Evolutionary conservation across 2,888 invertebrate genomes (phyloP).

Genomic region (Ferrisia virgata): DNA sequence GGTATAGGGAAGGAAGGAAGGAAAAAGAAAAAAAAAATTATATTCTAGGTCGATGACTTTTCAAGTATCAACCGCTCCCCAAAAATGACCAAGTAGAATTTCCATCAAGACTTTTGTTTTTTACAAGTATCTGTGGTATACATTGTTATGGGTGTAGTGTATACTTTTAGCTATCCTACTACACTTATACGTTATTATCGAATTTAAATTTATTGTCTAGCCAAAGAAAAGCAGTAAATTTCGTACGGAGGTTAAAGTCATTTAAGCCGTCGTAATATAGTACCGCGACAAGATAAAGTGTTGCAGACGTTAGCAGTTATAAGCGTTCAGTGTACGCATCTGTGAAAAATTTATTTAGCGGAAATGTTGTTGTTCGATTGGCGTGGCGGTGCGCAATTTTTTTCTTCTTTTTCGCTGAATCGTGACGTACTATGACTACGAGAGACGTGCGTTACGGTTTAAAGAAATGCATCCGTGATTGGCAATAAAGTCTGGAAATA

Average conservation of each 20-base stretch:
- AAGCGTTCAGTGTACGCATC: not conserved
- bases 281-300: constrained; percentile 1
- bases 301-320: constrained; percentile 28
- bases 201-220: constrained; percentile 20
- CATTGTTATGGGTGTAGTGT: too few relatives aligned
- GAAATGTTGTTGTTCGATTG: not conserved
- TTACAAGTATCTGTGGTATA: not conserved
- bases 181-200: not conserved
- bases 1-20: too few relatives aligned
- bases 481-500: not conserved
- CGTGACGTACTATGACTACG: not conserved
- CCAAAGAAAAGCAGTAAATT: not conserved
- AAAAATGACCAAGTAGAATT: not conserved
- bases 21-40: not conserved
- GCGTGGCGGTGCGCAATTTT: not conserved
- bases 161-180: too few relatives aligned
- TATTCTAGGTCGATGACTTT: not conserved
- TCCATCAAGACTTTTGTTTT: not conserved
- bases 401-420: not conserved
- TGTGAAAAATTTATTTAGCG: constrained; percentile 26
- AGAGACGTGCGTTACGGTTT: not conserved
- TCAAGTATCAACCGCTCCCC: not conserved
- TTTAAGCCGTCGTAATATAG: constrained; percentile 28
- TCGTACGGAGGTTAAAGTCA: constrained; percentile 5
- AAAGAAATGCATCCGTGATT: not conserved